Evolutionary conservation across 2,113 vertebrate species (phyloP), one percentile per base, ranked within the genome.

Genomic region (Acrocephalus kingi): DNA sequence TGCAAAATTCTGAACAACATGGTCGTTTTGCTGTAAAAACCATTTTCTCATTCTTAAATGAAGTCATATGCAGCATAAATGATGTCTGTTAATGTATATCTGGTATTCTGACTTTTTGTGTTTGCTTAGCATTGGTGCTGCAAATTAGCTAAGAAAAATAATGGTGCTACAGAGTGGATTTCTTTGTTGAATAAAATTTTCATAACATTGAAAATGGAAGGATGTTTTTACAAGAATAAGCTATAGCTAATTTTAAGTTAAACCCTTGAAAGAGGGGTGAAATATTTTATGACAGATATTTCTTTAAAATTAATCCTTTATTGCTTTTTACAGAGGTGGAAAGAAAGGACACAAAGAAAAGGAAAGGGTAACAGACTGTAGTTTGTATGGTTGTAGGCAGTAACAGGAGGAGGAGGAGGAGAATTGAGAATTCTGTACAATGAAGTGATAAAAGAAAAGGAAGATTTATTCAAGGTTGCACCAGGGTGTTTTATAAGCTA

Each of bases 391-490:
- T 56, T 92, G 56, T 46, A 58, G 51, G 69, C 58, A 75, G 61
- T 77, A 75, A 64, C 11, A 55, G 41, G 74, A 90, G 33, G 30
- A 12, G 35, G 30, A 12, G 11, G 10, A 12, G 13, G 8, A 59
- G 43, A 94, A 63, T 22, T 66, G 33, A 71, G 30, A 91, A 46
- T 82, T 63, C 55, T 69, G 25, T 54, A 54, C 49, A 81, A 39
- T 18, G 4, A 75, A 86, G 61, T 75, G 37, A 88, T 71, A 67
- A 84, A 81, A 93, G 59, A 48, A 43, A 74, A 63, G 37, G 67
- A 85, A 95, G 45, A 90, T 88, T 77, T 91, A 85, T 91, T 85
- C 79, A 95, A 81, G 81, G 61, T 84, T 93, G 56, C 62, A 77
- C 62, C 79, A 66, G 59, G 49, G 56, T 90, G 20, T 86, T 94